These are phyloP conservation scores for Trisateles emortualis DNA, from an alignment of 2,888 invertebrate genomes.

Conservation along the genomic window DNA sequence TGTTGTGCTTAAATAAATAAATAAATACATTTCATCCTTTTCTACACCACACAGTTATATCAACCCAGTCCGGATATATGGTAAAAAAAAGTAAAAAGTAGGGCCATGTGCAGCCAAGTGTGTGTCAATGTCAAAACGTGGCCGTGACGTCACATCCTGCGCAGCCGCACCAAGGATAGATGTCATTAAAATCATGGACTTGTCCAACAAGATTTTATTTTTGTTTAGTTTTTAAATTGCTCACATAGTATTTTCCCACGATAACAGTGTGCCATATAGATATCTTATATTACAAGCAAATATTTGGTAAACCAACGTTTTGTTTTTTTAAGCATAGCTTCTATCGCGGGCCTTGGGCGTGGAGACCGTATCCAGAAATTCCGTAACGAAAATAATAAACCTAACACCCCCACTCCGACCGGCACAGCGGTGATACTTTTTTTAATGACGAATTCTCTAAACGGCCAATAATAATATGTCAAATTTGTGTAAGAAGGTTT, in stretches of 20 bases:
- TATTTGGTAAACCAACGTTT: neutral
- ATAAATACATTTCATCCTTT: too few relatives aligned
- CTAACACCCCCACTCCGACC: too few relatives aligned
- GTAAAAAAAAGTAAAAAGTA: conserved; percentile 31
- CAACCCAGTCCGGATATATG: conserved; percentile 18
- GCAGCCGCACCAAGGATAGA: conserved; percentile 22
- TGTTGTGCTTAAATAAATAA: too few relatives aligned
- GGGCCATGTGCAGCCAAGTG: conserved; percentile 38
- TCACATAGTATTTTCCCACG: conserved; percentile 9
- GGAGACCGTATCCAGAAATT: too few relatives aligned
- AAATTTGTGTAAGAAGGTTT: too few relatives aligned
- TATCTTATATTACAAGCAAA: neutral
- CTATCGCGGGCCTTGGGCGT: too few relatives aligned
- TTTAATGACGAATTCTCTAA: too few relatives aligned
- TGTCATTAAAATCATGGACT: conserved; percentile 24
- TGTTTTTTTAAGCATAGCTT: too few relatives aligned
- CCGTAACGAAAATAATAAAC: too few relatives aligned
- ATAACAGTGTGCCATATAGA: neutral
- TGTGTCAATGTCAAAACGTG: conserved; percentile 50
- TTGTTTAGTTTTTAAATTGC: conserved; percentile 9
- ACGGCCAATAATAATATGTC: too few relatives aligned
- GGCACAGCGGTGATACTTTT: too few relatives aligned
- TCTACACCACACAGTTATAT: neutral
- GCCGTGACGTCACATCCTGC: conserved; percentile 40
- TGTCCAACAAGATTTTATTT: conserved; percentile 16